Evolutionary conservation across 2,888 invertebrate genomes (phyloP), one percentile per base, ranked within the genome.

Genomic region (Eupelmus urozonus): DNA sequence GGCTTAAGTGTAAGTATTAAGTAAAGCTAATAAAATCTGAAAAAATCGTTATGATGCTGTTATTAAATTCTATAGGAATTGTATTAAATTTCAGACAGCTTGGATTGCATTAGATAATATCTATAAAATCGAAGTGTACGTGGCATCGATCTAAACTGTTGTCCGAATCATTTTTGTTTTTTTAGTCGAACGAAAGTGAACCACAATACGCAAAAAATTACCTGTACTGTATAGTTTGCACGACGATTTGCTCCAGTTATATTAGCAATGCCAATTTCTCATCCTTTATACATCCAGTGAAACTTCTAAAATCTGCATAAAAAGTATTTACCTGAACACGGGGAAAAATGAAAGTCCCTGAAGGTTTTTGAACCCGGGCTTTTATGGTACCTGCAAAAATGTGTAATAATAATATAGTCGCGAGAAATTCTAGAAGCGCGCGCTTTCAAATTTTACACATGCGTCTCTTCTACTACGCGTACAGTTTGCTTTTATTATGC

Each of bases 271-370:
- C 34, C 34, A 34, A 34, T 34, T 5, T 34, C 34, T 34, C 9
- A 34, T 20, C 16, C 49, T 67, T 67, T 40, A 34, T 57, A 9
- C n/a, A 27, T 70, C 45, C 45, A 69, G 69, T 75, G 75, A 75
- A 69, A 73, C n/a, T 69, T 75, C 45, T 49, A 62, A 67, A 67
- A 62, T 53, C 29, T 51, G 42, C 23, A 29, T 18, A 25, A 4
- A 63, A 29, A 57, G 55, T 11, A 55, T 53, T 53, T 40, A 27
- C 29, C 2, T 20, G 59, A n/a, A 51, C 5, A n/a, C 57, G 45
- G 0, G 23, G 66, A 78, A 78, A 69, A 73, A 63, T 57, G 73
- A 78, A 73, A 78, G 78, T 78, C 20, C n/a, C 18, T 27, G 11
- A 23, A 73, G 67, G 53, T 42, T 73, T 73, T 78, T 78, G 60